phyloP scores from a whole-genome alignment of 2,797 vertebrate species.

The Pygocentrus nattereri region DNA sequence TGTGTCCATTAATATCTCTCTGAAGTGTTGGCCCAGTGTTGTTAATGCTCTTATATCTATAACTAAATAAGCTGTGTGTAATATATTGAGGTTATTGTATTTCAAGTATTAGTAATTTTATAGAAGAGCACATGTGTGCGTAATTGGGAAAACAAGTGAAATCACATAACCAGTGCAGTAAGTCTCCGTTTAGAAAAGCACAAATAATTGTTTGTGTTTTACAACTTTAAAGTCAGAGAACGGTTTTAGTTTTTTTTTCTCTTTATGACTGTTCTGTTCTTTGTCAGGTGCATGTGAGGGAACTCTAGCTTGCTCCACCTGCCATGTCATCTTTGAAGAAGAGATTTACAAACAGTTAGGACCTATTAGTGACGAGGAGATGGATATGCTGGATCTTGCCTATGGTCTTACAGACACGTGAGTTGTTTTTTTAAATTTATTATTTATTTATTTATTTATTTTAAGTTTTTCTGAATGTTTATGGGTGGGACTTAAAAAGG shows the following conservation, averaged over 20 bases:
- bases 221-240: too few relatives aligned
- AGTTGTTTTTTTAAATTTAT: too few relatives aligned
- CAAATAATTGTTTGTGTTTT: not conserved
- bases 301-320: constrained; percentile 93
- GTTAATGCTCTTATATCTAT: too few relatives aligned
- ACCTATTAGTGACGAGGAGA: constrained; percentile 90
- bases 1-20: too few relatives aligned
- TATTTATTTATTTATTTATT: too few relatives aligned
- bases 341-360: constrained; percentile 88
- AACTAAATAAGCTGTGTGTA: too few relatives aligned
- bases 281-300: constrained; percentile 91
- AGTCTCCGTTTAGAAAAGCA: not conserved
- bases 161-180: not conserved
- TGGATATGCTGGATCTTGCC: constrained; percentile 95
- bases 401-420: constrained; percentile 92
- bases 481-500: too few relatives aligned
- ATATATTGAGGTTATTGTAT: too few relatives aligned
- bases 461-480: too few relatives aligned
- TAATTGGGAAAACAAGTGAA: not conserved
- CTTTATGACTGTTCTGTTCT: not conserved
- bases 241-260: not conserved
- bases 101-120: not conserved
- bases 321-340: constrained; percentile 92
- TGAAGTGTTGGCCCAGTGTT: too few relatives aligned
- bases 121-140: not conserved